Base-by-base conservation (phyloP, 2,888 invertebrate species). In the Scrobipalpa costella region DNA sequence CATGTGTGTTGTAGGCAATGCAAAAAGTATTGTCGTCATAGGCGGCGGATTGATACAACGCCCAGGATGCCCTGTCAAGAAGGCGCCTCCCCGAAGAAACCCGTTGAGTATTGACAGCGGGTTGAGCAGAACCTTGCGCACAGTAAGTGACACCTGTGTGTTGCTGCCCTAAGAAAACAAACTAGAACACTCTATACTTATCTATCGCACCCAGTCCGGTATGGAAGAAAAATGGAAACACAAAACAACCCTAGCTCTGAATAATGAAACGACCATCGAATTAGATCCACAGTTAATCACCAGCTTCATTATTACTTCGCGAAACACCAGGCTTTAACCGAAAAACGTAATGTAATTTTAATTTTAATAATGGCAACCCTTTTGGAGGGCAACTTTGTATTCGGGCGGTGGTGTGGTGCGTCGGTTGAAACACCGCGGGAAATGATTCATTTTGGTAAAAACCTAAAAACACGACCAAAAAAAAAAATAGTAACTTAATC, bases 271-370 rank as follows among this genome's bases (percentile, higher is more conserved):
- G 86, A 85, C 84, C 81, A 87, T 89, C 84, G 89, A 87, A 86
- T 88, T 88, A 88, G 83, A 81, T 72, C 72, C 71, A 73, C 74
- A 71, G 77, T 82, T 80, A 80, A 80, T 81, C 80, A 81, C 75
- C 70, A 75, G 80, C 76, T 78, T 76, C 74, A 75, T 87, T 86
- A 89, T 88, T 86, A 88, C 81, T 77, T 72, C 77, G 78, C 78
- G 81, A 84, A 84, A 83, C 84, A 79, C 75, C 80, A 78, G 80
- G 77, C 77, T 81, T 81, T 82, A 78, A 38, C 78, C 83, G 85
- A 86, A 86, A 88, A 87, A 85, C 81, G 76, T 84, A 84, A 88
- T 88, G 82, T 85, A 85, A 88, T 86, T 88, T 87, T 86, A 85
- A 86, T 88, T 86, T 86, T 87, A 86, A 86, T 88, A 84, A 85